Evolutionary conservation across 1,140 invertebrate genomes (phyloP), one percentile per base, ranked within the genome.

Genomic region (Lepidurus arcticus): DNA sequence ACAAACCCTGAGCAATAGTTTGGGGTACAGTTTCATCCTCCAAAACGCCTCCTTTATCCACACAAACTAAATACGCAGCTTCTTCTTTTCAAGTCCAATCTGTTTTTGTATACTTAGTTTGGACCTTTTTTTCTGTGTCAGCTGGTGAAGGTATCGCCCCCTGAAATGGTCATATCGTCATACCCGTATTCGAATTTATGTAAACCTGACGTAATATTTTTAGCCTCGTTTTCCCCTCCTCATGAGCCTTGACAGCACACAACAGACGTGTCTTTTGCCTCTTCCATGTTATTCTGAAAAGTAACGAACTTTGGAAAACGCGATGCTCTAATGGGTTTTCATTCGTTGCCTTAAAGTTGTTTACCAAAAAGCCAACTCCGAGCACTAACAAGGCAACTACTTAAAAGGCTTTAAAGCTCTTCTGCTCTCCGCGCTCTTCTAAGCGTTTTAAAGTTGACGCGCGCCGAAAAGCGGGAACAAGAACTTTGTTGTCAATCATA

Each of bases 331-430:
- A 65, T 65, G 53, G 53, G 53, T 65, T 65, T 65, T 21, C 53
- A 65, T 65, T 65, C 53, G 16, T 65, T 13, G 53, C 53, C 53
- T 65, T 65, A n/a, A 65, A 65, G 53, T 65, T 65, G 53, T 65
- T 65, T 65, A 65, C 53, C 53, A 65, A 21, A 34, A 21, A 65
- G 53, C 53, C 53, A 9, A 65, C 9, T 65, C 9, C 6, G 21
- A 65, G 53, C 53, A 65, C 13, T 65, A 65, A 65, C 53, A 65
- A 65, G 53, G 53, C 53, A 65, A 65, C 53, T n/a, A 65, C 53
- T 65, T 65, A 65, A 65, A 65, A 65, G 53, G 53, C 13, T 65
- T 21, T 65, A 65, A 65, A 65, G 53, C 53, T 65, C 53, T 65
- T 65, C 9, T 65, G 13, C 53, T 6, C 21, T 65, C 9, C 21